Evolutionary conservation across 2,888 invertebrate genomes (phyloP).

Genomic region (Aphidius colemani): DNA sequence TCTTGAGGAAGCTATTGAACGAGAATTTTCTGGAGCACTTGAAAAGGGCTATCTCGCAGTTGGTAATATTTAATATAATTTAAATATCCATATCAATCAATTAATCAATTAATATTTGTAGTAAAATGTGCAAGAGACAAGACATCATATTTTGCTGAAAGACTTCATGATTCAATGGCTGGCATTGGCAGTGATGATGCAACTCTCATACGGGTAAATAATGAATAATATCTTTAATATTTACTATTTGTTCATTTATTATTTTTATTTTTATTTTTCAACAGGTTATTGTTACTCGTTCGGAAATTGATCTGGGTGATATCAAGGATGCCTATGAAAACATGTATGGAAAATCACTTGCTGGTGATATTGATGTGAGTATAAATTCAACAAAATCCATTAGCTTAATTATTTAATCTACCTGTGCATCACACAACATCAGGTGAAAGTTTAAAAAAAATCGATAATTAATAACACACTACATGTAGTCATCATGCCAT

Average conservation of each 20-base stretch:
- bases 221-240: no score
- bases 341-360: slow-evolving; percentile 77
- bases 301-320: slow-evolving; percentile 84
- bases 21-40: slow-evolving; percentile 79
- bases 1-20: slow-evolving; percentile 79
- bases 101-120: no score
- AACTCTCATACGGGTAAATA: slow-evolving; percentile 73
- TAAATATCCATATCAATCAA: no score
- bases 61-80: no score
- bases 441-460: background rate
- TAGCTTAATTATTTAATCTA: background rate
- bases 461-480: background rate
- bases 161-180: slow-evolving; percentile 84
- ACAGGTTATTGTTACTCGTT: slow-evolving; percentile 74
- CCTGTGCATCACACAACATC: background rate
- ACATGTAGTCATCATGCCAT: slow-evolving; percentile 4
- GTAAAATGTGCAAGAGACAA: slow-evolving; percentile 81
- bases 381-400: slow-evolving; percentile 1
- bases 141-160: slow-evolving; percentile 83
- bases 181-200: slow-evolving; percentile 89
- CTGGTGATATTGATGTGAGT: slow-evolving; percentile 80
- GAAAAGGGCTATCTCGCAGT: slow-evolving; percentile 82
- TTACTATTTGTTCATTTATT: no score
- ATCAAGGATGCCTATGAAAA: slow-evolving; percentile 80
- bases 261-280: no score